Base-by-base conservation (phyloP, 1,140 invertebrate genomes). In the Bombus polaris region DNA sequence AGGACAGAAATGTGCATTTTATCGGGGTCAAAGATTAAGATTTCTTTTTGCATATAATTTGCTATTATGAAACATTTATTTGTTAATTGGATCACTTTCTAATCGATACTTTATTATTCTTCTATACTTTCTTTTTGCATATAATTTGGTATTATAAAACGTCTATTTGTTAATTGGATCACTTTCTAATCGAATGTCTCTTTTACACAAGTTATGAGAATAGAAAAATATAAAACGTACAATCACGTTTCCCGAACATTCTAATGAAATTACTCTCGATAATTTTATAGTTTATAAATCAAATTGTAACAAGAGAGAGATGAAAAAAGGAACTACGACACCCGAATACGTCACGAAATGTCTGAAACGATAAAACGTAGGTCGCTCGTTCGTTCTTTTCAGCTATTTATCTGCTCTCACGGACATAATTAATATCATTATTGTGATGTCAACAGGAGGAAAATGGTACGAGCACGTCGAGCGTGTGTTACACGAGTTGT, bases 351-450 rank as follows among this genome's bases (percentile, higher is more conserved):
- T 78, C 76, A 25, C 35, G 70, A 42, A 15, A 59, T 44, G 78
- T 66, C 70, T n/a, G 59, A 74, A 81, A 74, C 71, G 72, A 73
- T 81, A 73, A 81, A 87, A 84, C 39, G 73, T 47, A 32, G 68
- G 8, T 18, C n/a, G 47, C 28, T 32, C 22, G 35, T 71, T 37
- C n/a, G 39, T 42, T 57, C 37, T 25, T 32, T 37, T n/a, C 28
- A 44, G 57, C 83, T 65, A 77, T 75, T 65, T 89, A 71, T 72
- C 22, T 74, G 71, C 57, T 79, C 70, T 80, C 74, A 76, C 76
- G 57, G 71, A 80, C 74, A 89, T 91, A 91, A 91, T 91, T 91
- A 91, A 91, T 91, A 91, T 91, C 90, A 90, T 91, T 91, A 91
- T 90, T 91, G 87, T 91, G 84, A 91, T 90, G 90, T 91, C 90